These are phyloP conservation scores for Stenodera caucasica DNA, from an alignment of 2,888 invertebrate genomes.

Conservation along the genomic window DNA sequence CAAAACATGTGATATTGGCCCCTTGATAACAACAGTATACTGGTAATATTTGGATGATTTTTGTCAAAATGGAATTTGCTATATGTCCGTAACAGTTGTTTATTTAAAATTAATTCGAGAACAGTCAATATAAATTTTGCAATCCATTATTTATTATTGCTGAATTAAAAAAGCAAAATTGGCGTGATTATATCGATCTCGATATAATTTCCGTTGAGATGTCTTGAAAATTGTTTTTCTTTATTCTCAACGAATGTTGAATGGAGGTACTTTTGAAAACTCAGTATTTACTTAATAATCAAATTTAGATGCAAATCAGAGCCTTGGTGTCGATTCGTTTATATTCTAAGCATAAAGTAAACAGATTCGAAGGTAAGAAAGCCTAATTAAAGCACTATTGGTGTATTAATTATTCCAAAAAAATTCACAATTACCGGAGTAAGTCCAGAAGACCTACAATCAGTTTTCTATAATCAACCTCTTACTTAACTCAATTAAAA, in stretches of 20 bases:
- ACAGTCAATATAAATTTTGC: no score
- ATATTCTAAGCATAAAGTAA: neutral
- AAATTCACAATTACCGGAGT: neutral
- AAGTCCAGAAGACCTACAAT: neutral
- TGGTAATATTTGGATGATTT: neutral
- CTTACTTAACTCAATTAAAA: neutral
- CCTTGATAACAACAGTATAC: neutral
- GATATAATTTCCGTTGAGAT: no score
- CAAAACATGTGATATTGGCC: slow-evolving; percentile 16
- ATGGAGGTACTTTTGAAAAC: no score
- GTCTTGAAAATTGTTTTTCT: no score
- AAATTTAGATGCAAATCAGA: slow-evolving; percentile 4
- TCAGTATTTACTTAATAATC: neutral
- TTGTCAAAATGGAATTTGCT: neutral
- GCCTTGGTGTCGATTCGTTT: no score
- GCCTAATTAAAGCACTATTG: neutral
- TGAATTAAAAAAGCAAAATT: no score
- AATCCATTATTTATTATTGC: neutral
- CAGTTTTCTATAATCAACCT: neutral
- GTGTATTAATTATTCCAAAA: neutral
- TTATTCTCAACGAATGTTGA: no score
- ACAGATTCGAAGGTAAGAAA: neutral
- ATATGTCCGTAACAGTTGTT: neutral
- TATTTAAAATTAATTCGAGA: neutral
- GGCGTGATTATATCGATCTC: no score